Percentiles rank a stretch among this genome's conserved stretches.
phyloP scores from a whole-genome alignment of 2,113 vertebrate species.

The western clawed frog (Xenopus tropicalis) region DNA sequence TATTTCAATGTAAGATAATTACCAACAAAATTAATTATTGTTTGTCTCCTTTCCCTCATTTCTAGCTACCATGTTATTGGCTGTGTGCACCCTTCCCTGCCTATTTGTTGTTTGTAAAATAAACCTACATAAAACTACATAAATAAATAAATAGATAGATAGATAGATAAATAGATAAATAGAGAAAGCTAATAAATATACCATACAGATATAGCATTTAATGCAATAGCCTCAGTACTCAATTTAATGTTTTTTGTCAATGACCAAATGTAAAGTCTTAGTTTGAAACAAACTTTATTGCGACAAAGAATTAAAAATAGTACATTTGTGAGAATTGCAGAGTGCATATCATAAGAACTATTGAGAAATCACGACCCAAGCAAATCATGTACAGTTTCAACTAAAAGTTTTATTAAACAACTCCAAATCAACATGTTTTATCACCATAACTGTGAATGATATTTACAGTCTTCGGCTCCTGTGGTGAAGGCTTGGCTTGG shows the following conservation, averaged over 20 bases:
- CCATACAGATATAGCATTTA: conserved; percentile 13
- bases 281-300: conserved; percentile 75
- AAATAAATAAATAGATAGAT: too few relatives aligned
- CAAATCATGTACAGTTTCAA: conserved; percentile 60
- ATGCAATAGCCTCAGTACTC: too few relatives aligned
- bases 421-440: conserved; percentile 60
- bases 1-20: neutral
- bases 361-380: conserved; percentile 62
- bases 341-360: conserved; percentile 49
- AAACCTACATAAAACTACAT: too few relatives aligned
- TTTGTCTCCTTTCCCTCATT: too few relatives aligned
- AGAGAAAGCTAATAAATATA: neutral
- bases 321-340: conserved; percentile 54
- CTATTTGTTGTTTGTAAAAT: too few relatives aligned
- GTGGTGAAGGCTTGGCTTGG: conserved; percentile 57
- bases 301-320: conserved; percentile 71
- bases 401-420: conserved; percentile 65
- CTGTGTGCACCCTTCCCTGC: too few relatives aligned
- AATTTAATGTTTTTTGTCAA: conserved; percentile 25
- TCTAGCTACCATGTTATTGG: too few relatives aligned
- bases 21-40: neutral
- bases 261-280: conserved; percentile 45
- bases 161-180: neutral
- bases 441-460: conserved; percentile 69
- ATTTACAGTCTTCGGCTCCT: conserved; percentile 72